Evolutionary conservation across 2,888 invertebrate species (phyloP).

Genomic region (Nysson spinosus): DNA sequence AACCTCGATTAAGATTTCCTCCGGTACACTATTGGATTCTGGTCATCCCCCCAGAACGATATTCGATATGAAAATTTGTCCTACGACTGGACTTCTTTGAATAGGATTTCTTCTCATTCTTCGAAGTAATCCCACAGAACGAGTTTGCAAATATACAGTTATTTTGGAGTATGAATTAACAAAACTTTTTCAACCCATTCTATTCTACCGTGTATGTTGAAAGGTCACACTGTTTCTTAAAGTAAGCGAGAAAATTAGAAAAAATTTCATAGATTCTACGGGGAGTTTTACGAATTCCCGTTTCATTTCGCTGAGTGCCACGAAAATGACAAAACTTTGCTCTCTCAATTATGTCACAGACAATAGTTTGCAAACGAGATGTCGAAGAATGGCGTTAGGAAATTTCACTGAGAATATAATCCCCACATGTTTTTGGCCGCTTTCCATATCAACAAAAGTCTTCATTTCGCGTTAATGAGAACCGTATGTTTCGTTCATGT

Average conservation of each 20-base stretch:
- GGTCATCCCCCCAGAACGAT: constrained; percentile 20
- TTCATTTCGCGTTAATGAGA: too few species aligned
- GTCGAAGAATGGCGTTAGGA: too few species aligned
- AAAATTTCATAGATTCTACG: constrained; percentile 40
- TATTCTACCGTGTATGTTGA: constrained; percentile 36
- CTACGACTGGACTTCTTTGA: constrained; percentile 12
- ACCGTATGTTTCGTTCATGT: too few species aligned
- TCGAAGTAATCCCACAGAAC: constrained; percentile 57
- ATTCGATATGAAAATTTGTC: constrained; percentile 51
- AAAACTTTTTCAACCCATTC: constrained; percentile 49
- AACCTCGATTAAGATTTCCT: constrained; percentile 38
- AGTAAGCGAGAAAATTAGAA: constrained; percentile 31
- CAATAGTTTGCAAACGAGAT: neutral
- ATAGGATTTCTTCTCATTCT: constrained; percentile 50
- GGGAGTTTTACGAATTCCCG: neutral
- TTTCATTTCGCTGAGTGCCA: neutral
- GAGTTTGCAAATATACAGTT: constrained; percentile 56
- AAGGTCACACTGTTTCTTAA: constrained; percentile 13
- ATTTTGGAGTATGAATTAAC: constrained; percentile 50
- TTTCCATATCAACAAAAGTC: too few species aligned
- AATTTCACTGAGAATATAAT: too few species aligned
- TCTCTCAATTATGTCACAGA: neutral
- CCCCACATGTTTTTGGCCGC: too few species aligned
- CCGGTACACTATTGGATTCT: constrained; percentile 25
- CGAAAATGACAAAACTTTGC: constrained; percentile 15